These are phyloP conservation scores for Xiphophorus hellerii DNA, from an alignment of 2,113 vertebrate genomes.

Conservation along the genomic window DNA sequence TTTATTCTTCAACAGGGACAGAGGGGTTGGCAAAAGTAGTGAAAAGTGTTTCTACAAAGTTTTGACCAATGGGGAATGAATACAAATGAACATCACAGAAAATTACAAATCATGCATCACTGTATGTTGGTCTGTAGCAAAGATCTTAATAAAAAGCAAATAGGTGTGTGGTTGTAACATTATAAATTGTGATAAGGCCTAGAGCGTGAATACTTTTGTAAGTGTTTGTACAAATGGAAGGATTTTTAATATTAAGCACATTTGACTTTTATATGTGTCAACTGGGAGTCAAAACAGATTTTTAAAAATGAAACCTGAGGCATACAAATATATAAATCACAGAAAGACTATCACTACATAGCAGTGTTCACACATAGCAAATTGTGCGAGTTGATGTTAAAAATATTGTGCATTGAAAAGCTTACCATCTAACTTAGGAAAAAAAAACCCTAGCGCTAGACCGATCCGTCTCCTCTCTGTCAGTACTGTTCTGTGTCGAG, in stretches of 20 bases:
- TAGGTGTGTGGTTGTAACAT: too few species aligned
- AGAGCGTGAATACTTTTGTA: background rate
- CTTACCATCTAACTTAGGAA: background rate
- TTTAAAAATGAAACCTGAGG: too few species aligned
- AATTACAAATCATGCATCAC: background rate
- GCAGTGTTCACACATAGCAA: background rate
- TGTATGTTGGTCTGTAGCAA: too few species aligned
- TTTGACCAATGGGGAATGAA: background rate
- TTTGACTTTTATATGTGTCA: background rate
- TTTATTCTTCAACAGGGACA: background rate
- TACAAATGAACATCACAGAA: background rate
- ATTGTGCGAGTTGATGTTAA: background rate
- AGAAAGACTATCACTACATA: background rate
- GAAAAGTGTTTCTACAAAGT: background rate
- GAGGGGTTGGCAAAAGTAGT: background rate
- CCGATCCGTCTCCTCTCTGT: conserved; percentile 44
- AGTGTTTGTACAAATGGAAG: background rate
- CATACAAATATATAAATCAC: too few species aligned
- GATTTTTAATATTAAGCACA: background rate
- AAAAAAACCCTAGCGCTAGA: background rate
- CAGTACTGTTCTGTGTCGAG: conserved; percentile 44
- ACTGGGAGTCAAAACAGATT: background rate
- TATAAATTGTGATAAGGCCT: too few species aligned
- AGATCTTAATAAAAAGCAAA: too few species aligned
- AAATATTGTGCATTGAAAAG: background rate